Evolutionary conservation across 2,888 invertebrate genomes (phyloP).

Genomic region (Mallateleia sp.): DNA sequence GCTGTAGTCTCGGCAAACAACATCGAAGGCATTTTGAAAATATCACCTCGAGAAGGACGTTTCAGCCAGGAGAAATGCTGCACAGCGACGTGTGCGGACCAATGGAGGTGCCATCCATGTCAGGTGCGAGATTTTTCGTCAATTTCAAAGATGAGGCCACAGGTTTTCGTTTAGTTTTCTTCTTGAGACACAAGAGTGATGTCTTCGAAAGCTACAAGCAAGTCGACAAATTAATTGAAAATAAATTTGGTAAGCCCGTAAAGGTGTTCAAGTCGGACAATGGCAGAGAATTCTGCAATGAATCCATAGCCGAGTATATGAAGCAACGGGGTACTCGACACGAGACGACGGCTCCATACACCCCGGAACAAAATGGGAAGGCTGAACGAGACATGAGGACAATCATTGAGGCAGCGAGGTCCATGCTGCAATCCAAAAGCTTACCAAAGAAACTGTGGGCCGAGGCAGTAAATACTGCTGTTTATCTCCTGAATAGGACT

Average conservation of each 20-base stretch:
- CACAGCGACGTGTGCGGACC: slow-evolving; percentile 58
- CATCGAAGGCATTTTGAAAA: slow-evolving; percentile 26
- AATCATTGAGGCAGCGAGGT: slow-evolving; percentile 45
- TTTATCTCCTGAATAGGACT: slow-evolving; percentile 49
- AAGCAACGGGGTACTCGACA: slow-evolving; percentile 35
- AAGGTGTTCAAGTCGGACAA: slow-evolving; percentile 68
- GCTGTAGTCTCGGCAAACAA: slow-evolving; percentile 24
- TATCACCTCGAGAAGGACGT: slow-evolving; percentile 3
- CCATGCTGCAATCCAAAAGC: slow-evolving; percentile 26
- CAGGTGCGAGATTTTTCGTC: slow-evolving; percentile 37
- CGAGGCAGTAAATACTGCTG: slow-evolving; percentile 43
- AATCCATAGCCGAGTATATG: slow-evolving; percentile 21
- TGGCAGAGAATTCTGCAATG: slow-evolving; percentile 67
- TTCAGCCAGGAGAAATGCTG: slow-evolving; percentile 41
- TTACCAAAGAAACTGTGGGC: slow-evolving; percentile 19
- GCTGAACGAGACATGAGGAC: slow-evolving; percentile 44
- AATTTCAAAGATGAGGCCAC: slow-evolving; percentile 38
- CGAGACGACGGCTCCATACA: slow-evolving; percentile 55
- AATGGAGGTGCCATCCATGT: slow-evolving; percentile 30
- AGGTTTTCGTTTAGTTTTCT: slow-evolving; percentile 23
- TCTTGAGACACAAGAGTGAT: slow-evolving; percentile 50
- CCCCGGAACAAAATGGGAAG: slow-evolving; percentile 60
- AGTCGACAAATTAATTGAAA: slow-evolving; percentile 25
- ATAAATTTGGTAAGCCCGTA: slow-evolving; percentile 27
- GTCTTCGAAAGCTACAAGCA: slow-evolving; percentile 34